These are phyloP conservation scores for Peromyscus eremicus DNA, from an alignment of 2,797 vertebrate species.

Conservation along the genomic window DNA sequence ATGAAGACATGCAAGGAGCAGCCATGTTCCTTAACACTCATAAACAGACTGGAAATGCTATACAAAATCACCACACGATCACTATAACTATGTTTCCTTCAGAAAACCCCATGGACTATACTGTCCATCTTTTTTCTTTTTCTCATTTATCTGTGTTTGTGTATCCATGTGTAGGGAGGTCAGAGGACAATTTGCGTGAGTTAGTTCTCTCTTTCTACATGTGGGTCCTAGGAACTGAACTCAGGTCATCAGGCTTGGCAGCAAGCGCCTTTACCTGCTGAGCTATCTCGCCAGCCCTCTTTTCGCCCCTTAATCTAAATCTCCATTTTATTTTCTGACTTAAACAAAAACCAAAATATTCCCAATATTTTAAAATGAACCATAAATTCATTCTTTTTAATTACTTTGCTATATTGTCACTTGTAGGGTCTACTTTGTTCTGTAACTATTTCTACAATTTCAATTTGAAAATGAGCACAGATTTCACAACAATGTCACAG, in stretches of 20 bases:
- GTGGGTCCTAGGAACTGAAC: not conserved
- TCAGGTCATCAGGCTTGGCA: not conserved
- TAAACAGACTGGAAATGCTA: not conserved
- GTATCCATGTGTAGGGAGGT: not conserved
- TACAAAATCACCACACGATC: conserved; percentile 26
- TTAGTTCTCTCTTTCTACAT: too few species aligned
- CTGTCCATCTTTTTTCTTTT: not conserved
- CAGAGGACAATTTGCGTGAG: not conserved
- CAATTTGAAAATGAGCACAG: not conserved
- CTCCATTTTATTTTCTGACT: conserved; percentile 45
- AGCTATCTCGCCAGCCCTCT: too few species aligned
- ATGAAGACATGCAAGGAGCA: conserved; percentile 30
- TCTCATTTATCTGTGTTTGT: not conserved
- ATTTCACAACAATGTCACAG: not conserved
- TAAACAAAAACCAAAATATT: not conserved
- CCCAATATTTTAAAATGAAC: conserved; percentile 44
- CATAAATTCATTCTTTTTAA: conserved; percentile 64
- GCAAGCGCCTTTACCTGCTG: too few species aligned
- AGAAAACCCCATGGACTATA: conserved; percentile 3
- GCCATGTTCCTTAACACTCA: not conserved
- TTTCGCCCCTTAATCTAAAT: not conserved
- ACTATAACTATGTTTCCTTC: conserved; percentile 29
- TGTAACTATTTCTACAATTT: conserved; percentile 69
- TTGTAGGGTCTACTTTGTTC: conserved; percentile 67
- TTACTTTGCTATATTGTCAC: conserved; percentile 63